Evolutionary conservation across 2,113 vertebrate genomes (phyloP).

Genomic region (Neotoma lepida): DNA sequence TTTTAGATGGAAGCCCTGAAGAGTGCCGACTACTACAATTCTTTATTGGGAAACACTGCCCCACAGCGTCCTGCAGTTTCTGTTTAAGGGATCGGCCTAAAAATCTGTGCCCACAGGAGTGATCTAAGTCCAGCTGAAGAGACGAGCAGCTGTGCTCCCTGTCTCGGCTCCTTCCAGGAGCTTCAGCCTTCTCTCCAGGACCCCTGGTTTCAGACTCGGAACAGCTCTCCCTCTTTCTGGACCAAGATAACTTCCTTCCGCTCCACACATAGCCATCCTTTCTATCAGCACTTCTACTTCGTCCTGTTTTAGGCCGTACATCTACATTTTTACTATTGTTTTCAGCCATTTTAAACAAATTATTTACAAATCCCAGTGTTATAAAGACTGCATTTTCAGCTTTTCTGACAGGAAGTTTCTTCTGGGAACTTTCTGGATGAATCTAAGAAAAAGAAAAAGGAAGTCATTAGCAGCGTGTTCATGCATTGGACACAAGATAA

Average conservation of each 20-base stretch:
- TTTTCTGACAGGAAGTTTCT: slow-evolving; percentile 78
- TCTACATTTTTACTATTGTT: slow-evolving; percentile 87
- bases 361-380: slow-evolving; percentile 71
- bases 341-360: slow-evolving; percentile 86
- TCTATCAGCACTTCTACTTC: slow-evolving; percentile 94
- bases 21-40: slow-evolving; percentile 89
- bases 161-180: slow-evolving; percentile 88
- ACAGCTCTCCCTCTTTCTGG: slow-evolving; percentile 85
- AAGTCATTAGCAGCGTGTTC: slow-evolving; percentile 45
- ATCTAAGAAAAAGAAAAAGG: slow-evolving; percentile 69
- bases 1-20: slow-evolving; percentile 92
- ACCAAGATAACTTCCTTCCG: slow-evolving; percentile 93
- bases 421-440: slow-evolving; percentile 75
- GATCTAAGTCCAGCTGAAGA: slow-evolving; percentile 89
- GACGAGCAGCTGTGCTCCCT: slow-evolving; percentile 92
- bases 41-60: slow-evolving; percentile 95
- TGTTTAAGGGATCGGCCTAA: slow-evolving; percentile 93
- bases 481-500: background rate
- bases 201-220: slow-evolving; percentile 83
- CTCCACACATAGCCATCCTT: slow-evolving; percentile 94
- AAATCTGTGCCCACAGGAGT: slow-evolving; percentile 89
- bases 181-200: slow-evolving; percentile 81
- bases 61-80: slow-evolving; percentile 96
- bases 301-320: slow-evolving; percentile 92
- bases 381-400: slow-evolving; percentile 43